phyloP scores from a whole-genome alignment of 1,140 invertebrate species.

The Drosophila sp. region DNA sequence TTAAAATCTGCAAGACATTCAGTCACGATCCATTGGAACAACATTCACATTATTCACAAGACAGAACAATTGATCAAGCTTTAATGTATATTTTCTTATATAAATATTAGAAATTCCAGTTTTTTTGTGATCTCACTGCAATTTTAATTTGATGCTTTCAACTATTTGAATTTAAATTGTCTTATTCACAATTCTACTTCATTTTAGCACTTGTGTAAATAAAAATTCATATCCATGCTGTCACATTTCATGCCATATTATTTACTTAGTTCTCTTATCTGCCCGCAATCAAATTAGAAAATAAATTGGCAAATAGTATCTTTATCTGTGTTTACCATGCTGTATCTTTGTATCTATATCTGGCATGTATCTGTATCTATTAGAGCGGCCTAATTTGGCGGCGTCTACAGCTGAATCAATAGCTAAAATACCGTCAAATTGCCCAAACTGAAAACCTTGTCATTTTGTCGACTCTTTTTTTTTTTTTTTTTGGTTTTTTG shows the following conservation, averaged over 20 bases:
- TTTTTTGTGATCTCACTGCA: too few species aligned
- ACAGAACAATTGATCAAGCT: conserved; percentile 4
- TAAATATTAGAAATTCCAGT: too few species aligned
- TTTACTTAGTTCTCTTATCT: conserved; percentile 29
- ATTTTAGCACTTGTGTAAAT: too few species aligned
- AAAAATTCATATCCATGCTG: too few species aligned
- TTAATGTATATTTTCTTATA: neutral
- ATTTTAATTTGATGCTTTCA: too few species aligned
- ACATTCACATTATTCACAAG: neutral
- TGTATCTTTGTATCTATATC: conserved; percentile 3
- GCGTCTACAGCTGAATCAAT: conserved; percentile 54
- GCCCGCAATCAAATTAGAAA: neutral
- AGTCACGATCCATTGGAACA: conserved; percentile 8
- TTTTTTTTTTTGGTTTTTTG: too few species aligned
- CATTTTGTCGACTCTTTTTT: neutral
- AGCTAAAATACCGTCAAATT: conserved; percentile 7
- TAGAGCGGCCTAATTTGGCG: conserved; percentile 57
- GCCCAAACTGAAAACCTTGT: conserved; percentile 60
- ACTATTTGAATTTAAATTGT: too few species aligned
- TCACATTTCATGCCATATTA: neutral
- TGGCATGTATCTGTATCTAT: conserved; percentile 52
- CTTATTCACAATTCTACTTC: too few species aligned
- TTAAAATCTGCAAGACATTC: neutral
- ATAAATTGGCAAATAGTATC: conserved; percentile 31
- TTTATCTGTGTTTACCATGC: conserved; percentile 7